Evolutionary conservation across 2,113 vertebrate species (phyloP).

Genomic region (Myrmecophaga tridactyla): DNA sequence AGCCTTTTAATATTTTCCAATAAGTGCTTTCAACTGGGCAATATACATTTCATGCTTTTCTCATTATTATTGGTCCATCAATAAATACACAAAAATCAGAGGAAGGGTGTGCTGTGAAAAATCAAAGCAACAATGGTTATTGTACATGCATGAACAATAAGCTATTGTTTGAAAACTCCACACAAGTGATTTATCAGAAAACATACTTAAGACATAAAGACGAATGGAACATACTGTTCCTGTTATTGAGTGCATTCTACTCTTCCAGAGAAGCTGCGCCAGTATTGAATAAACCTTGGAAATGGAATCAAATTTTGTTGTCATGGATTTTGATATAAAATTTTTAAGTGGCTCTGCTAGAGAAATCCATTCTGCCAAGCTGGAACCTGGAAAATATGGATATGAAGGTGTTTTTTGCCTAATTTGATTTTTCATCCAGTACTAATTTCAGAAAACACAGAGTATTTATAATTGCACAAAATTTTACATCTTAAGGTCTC

Average conservation of each 20-base stretch:
- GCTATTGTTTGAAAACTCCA: constrained; percentile 17
- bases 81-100: constrained; percentile 61
- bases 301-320: neutral
- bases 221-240: neutral
- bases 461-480: neutral
- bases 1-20: constrained; percentile 60
- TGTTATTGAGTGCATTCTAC: neutral
- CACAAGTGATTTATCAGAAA: neutral
- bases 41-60: constrained; percentile 31
- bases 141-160: neutral
- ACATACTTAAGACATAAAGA: neutral
- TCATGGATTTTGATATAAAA: neutral
- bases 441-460: neutral
- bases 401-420: neutral
- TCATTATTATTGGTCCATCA: constrained; percentile 17
- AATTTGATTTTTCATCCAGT: neutral
- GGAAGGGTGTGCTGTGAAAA: constrained; percentile 28
- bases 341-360: neutral
- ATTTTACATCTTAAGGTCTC: neutral
- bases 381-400: neutral
- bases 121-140: neutral
- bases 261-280: neutral
- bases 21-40: constrained; percentile 35
- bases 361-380: neutral
- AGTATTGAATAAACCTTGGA: neutral